Evolutionary conservation across 2,888 invertebrate genomes (phyloP).

Genomic region (Trachelus stipa): DNA sequence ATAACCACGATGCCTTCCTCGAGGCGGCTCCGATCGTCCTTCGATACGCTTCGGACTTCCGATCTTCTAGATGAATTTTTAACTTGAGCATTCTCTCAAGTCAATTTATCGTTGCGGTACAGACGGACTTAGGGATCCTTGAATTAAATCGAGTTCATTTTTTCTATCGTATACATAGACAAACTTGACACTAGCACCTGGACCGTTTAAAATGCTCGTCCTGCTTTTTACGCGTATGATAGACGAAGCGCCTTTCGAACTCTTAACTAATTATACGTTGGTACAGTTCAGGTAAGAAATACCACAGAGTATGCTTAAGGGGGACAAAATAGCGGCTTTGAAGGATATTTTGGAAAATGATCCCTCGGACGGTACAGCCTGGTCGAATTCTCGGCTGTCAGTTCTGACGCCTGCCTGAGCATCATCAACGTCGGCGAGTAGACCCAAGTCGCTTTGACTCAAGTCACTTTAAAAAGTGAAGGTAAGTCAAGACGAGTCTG

Average conservation of each 20-base stretch:
- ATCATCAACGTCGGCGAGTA: neutral
- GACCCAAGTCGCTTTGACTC: neutral
- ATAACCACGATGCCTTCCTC: conserved; percentile 3
- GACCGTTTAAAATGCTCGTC: neutral
- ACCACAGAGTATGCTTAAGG: neutral
- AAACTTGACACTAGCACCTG: neutral
- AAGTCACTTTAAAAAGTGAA: neutral
- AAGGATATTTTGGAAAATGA: conserved; percentile 3
- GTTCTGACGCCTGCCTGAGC: neutral
- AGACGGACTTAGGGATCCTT: neutral
- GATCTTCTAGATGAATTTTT: neutral
- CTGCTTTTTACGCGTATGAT: neutral
- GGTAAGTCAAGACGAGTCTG: neutral
- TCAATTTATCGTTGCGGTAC: neutral
- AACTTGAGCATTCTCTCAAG: neutral
- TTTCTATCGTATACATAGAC: neutral
- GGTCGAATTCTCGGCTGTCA: conserved; percentile 9
- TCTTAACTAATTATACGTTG: neutral
- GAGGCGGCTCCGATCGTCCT: neutral
- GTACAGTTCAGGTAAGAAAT: neutral
- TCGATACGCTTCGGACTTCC: neutral
- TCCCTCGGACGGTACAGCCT: neutral
- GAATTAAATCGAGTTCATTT: neutral
- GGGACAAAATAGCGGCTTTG: neutral
- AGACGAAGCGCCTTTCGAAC: neutral